A percentile compares a stretch with the other conserved stretches of the same genome.
phyloP scores from a whole-genome alignment of 2,888 invertebrate species.

The Tryphoninae sp. region DNA sequence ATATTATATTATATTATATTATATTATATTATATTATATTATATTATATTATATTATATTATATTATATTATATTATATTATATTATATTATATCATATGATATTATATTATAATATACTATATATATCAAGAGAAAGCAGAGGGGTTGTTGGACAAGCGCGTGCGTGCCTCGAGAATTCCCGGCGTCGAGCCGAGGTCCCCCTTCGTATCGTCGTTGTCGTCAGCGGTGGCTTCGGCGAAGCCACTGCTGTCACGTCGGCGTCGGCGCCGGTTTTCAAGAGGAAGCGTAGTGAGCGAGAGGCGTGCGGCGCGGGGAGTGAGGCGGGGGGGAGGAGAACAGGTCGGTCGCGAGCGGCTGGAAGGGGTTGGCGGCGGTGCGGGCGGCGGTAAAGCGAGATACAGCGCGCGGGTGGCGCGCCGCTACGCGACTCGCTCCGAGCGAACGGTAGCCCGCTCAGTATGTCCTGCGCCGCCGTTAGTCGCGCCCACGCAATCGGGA shows the following conservation, averaged over 20 bases:
- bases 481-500: conserved; percentile 67
- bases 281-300: conserved; percentile 5
- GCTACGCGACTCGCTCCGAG: conserved; percentile 44
- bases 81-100: no score
- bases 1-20: no score
- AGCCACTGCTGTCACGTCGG: conserved; percentile 64
- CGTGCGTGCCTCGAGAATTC: conserved; percentile 28
- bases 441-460: conserved; percentile 66
- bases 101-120: background rate
- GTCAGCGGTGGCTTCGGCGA: conserved; percentile 69
- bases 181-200: background rate
- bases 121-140: background rate
- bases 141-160: conserved; percentile 29
- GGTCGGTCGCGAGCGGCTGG: conserved; percentile 20
- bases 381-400: background rate
- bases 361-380: conserved; percentile 10
- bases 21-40: no score
- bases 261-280: conserved; percentile 44
- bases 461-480: conserved; percentile 72
- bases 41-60: no score
- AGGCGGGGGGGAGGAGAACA: background rate
- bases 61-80: no score
- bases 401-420: conserved; percentile 31
- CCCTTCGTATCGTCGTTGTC: conserved; percentile 35
- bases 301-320: conserved; percentile 33